Conservation (phyloP, 2,888 invertebrate genomes). For the Dicyrtomina minuta region DNA sequence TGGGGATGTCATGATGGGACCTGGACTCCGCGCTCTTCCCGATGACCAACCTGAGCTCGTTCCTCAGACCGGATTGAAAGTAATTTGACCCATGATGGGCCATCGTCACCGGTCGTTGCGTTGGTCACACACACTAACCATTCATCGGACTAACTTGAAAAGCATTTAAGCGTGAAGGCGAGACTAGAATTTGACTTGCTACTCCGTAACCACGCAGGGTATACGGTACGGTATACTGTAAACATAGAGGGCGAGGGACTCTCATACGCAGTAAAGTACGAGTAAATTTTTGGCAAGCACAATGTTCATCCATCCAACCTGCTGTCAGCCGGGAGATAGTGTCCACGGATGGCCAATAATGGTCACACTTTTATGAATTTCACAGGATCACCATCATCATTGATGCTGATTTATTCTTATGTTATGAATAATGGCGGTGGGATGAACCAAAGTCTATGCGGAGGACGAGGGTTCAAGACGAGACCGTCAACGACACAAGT, state of each 20-base stretch:
- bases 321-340: slow-evolving; percentile 13
- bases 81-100: slow-evolving; percentile 35
- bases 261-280: no score
- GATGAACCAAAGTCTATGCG: no score
- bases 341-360: slow-evolving; percentile 28
- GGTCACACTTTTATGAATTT: slow-evolving; percentile 30
- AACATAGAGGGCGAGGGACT: no score
- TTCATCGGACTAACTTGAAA: background rate
- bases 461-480: background rate
- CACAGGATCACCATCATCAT: slow-evolving; percentile 29
- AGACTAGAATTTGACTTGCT: background rate
- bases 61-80: slow-evolving; percentile 30
- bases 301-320: slow-evolving; percentile 15
- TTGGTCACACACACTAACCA: slow-evolving; percentile 23
- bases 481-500: no score
- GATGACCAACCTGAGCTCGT: slow-evolving; percentile 25
- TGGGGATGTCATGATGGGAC: background rate
- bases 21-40: background rate
- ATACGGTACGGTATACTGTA: no score
- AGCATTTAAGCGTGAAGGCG: slow-evolving; percentile 6
- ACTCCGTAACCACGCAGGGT: background rate
- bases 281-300: slow-evolving; percentile 27
- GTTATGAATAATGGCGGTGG: slow-evolving; percentile 20
- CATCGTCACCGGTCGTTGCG: slow-evolving; percentile 26
- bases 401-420: slow-evolving; percentile 25